Base-by-base conservation (phyloP, 2,888 invertebrate species). In the Apodemia duryi region DNA sequence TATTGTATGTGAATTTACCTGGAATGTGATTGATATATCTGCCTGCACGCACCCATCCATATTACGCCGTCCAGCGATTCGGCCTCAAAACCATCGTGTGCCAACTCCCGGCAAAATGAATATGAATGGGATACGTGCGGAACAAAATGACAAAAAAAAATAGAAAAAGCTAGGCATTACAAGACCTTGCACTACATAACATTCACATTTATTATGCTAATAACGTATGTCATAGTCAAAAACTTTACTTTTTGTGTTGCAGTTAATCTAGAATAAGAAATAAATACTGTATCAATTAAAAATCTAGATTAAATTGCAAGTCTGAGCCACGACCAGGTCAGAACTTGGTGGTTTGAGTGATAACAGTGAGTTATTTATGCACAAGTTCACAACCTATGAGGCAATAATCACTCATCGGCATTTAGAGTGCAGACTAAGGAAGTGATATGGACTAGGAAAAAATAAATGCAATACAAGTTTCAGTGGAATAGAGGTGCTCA, bases 121-220 rank as follows among this genome's bases (percentile, higher is more conserved):
- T 90, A 92, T 92, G 92, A 92, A 92, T 91, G 92, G 92, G 92
- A 91, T 89, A 91, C 92, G 92, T 92, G 92, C 91, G 91, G 92
- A 92, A 91, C 86, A 92, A 91, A 91, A 91, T 90, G 91, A 90
- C 85, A 91, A 91, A 85, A 91, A 88, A 46, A 49, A 49, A 75
- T 77, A 81, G 73, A 77, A 87, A 83, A 92, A 91, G 89, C 91
- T 80, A 88, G 88, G 88, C 86, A 75, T 82, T 78, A 86, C 87
- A 83, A 85, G 77, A 85, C 83, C 80, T 85, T 81, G 80, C 82
- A 85, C 91, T 91, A 91, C 87, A 21, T 68, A 88, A 89, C 86
- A 75, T 70, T 77, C 84, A 88, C 89, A 88, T 85, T 88, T 86
- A 83, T 74, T 71, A 74, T 82, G 57, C 57, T 80, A 80, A 83